These are phyloP conservation scores for Mycalesis mineus DNA, from an alignment of 2,888 invertebrate genomes.

Conservation along the genomic window DNA sequence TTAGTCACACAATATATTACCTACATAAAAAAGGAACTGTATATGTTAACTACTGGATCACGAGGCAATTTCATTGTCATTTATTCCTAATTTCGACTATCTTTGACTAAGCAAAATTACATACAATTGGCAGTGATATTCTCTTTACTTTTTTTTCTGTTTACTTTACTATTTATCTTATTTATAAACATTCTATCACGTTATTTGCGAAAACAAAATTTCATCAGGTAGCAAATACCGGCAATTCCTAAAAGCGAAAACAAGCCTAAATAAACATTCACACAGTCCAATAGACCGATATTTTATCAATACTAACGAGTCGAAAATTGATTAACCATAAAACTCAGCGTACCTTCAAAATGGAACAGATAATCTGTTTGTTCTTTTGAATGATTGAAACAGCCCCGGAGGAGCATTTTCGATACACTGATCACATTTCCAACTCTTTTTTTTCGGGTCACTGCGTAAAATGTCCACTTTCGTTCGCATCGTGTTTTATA, in stretches of 20 bases:
- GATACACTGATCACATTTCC: slow-evolving; percentile 17
- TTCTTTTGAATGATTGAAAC: slow-evolving; percentile 28
- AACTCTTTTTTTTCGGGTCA: slow-evolving; percentile 16
- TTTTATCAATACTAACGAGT: background rate
- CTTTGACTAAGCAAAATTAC: no score
- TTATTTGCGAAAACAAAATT: no score
- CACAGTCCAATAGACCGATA: background rate
- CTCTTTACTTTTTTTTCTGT: no score
- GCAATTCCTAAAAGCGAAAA: background rate
- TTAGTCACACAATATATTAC: no score
- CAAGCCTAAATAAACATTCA: background rate
- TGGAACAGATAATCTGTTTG: slow-evolving; percentile 24
- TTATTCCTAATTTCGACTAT: no score
- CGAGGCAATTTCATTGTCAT: no score
- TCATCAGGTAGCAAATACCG: no score
- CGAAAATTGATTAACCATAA: slow-evolving; percentile 33
- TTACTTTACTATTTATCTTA: background rate
- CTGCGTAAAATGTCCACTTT: slow-evolving; percentile 1
- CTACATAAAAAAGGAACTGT: no score
- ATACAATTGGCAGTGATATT: no score
- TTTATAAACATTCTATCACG: no score
- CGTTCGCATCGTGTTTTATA: background rate
- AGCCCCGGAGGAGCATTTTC: slow-evolving; percentile 15
- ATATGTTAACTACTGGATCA: no score
- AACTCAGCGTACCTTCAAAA: slow-evolving; percentile 16